A percentile compares a stretch with the other conserved stretches of the same genome.
Conservation (phyloP, 1,140 invertebrate species). For the Meloidogyne chitwoodi region DNA sequence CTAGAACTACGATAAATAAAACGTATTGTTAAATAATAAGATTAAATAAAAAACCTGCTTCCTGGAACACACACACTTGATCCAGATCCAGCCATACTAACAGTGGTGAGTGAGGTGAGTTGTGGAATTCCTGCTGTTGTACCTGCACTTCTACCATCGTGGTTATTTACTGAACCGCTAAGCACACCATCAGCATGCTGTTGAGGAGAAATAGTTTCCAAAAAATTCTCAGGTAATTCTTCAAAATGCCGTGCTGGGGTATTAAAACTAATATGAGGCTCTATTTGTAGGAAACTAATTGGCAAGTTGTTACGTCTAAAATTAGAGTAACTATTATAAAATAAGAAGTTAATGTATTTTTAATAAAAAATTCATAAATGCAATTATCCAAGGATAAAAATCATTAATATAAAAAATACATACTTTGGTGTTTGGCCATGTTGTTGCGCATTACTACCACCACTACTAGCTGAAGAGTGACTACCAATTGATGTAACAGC, state of each 20-base stretch:
- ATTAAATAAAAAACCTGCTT: background rate
- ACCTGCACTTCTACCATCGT: slow-evolving; percentile 3
- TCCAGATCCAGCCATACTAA: slow-evolving; percentile 23
- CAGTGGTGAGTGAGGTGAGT: slow-evolving; percentile 29
- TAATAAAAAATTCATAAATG: background rate
- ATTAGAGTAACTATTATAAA: background rate
- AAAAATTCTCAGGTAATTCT: slow-evolving; percentile 56
- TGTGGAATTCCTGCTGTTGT: slow-evolving; percentile 16
- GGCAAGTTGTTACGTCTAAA: slow-evolving; percentile 29
- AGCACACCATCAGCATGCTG: slow-evolving; percentile 31
- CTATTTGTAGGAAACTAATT: slow-evolving; percentile 51
- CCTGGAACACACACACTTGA: background rate
- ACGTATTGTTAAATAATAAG: background rate
- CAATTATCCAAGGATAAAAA: background rate
- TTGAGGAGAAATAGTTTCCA: slow-evolving; percentile 57
- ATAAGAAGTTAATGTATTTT: background rate
- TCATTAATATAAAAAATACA: background rate
- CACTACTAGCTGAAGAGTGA: background rate
- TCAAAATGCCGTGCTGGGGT: slow-evolving; percentile 46
- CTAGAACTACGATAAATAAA: slow-evolving; percentile 19
- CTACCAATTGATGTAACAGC: slow-evolving; percentile 22
- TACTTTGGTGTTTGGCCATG: slow-evolving; percentile 13
- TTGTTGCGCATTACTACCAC: background rate
- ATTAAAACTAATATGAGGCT: slow-evolving; percentile 46
- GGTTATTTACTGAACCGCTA: background rate